These are phyloP conservation scores for Tolmerus cingulatus DNA, from an alignment of 2,888 invertebrate species.

Conservation along the genomic window DNA sequence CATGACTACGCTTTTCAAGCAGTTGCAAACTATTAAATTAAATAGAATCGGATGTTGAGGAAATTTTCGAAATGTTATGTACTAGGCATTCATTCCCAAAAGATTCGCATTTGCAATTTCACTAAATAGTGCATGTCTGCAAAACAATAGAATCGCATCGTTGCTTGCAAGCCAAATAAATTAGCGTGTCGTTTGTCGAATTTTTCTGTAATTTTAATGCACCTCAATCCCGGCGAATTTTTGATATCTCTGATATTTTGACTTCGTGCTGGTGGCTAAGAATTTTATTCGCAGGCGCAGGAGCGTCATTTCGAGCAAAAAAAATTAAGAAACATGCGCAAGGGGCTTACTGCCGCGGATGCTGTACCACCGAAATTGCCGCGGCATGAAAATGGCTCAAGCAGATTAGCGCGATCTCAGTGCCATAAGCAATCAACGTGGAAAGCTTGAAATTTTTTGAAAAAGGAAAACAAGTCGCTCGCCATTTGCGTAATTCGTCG, in stretches of 20 bases:
- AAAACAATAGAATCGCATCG: neutral
- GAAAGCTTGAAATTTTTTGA: slow-evolving; percentile 14
- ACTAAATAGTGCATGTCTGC: neutral
- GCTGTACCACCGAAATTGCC: neutral
- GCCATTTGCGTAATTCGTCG: neutral
- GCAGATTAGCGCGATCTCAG: slow-evolving; percentile 4
- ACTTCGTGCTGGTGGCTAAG: neutral
- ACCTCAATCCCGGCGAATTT: neutral
- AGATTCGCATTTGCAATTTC: neutral
- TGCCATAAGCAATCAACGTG: slow-evolving; percentile 10
- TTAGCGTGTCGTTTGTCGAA: neutral
- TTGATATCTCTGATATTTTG: neutral
- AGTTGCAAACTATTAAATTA: neutral
- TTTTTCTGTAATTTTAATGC: neutral
- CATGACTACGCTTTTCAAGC: neutral
- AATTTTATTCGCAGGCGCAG: neutral
- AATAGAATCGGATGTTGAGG: neutral
- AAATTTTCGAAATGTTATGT: neutral
- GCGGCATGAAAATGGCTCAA: neutral
- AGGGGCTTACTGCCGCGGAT: neutral
- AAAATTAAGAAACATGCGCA: slow-evolving; percentile 21
- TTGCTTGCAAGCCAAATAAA: neutral
- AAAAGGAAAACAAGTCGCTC: neutral
- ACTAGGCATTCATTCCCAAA: neutral
- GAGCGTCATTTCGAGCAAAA: neutral